Evolutionary conservation across 2,113 vertebrate species (phyloP), one percentile per base, ranked within the genome.

Genomic region (Illadopsis cleaveri): DNA sequence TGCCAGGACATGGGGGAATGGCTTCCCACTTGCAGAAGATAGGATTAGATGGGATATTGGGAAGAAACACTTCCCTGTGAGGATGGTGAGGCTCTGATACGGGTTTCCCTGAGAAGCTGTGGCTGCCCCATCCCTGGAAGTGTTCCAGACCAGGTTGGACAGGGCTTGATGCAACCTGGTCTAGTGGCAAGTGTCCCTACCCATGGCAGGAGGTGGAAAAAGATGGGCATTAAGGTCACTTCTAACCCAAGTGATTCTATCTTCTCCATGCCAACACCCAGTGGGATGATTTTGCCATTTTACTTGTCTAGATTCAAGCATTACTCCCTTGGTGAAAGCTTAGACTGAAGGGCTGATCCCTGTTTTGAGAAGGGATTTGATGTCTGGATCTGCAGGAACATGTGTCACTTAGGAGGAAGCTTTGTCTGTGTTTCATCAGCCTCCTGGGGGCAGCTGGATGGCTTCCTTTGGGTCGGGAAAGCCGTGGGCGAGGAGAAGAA

Each of bases 191-290:
- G 2, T 27, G 45, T 73, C 60, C 11, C 50, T 51, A 5, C 9
- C 12, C 2, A 2, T 6, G 11, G 38, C 66, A 66, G 13, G 7
- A 6, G 2, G 2, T 53, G 35, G 9, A 50, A 23, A 30, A 40
- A n/a, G 12, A 2, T 9, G 58, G 13, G 5, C 33, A 30, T 38
- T 37, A 62, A 89, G n/a, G 25, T 44, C 9, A 0, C 11, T 86
- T 72, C 57, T 33, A 50, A 18, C 25, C 22, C 40, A 45, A 6
- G 53, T 17, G 5, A 8, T 64, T 81, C 10, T 58, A 0, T 91
- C 20, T 10, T 71, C 33, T 79, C 40, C 0, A 0, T 56, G 9
- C 17, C 1, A 2, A 24, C 27, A 25, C 9, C 33, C 0, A 0
- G 0, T 30, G 53, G 40, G 12, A 47, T 1, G 1, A 62, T 69